phyloP scores from a whole-genome alignment of 2,797 vertebrate species.

The Peromyscus melanophrys region DNA sequence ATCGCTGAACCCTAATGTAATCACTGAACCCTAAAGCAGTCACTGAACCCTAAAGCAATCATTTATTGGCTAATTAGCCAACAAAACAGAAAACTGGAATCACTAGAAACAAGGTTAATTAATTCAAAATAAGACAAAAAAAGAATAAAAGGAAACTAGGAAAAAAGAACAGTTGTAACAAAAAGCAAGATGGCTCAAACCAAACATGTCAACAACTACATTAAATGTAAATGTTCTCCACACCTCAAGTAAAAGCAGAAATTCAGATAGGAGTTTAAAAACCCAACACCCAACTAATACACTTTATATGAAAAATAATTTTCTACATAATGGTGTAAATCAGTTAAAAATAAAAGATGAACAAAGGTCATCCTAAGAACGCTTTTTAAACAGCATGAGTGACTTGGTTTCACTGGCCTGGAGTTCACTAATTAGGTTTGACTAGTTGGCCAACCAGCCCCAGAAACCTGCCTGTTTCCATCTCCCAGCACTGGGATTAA shows the following conservation, averaged over 20 bases:
- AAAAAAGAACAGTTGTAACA: background rate
- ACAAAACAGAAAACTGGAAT: constrained; percentile 12
- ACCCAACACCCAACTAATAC: background rate
- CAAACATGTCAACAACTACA: background rate
- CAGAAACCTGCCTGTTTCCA: background rate
- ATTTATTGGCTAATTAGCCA: background rate
- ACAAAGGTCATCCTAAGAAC: background rate
- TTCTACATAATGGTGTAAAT: background rate
- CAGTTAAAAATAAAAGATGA: background rate
- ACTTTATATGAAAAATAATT: background rate
- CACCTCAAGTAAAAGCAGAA: background rate
- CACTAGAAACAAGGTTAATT: background rate
- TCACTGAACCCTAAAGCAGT: background rate
- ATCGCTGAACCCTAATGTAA: no score
- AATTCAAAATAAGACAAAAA: background rate
- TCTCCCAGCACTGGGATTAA: background rate
- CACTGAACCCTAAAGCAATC: background rate
- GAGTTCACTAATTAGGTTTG: background rate
- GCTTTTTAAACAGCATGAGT: background rate
- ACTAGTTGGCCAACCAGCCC: background rate
- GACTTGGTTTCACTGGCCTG: background rate
- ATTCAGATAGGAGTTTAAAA: background rate
- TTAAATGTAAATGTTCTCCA: background rate
- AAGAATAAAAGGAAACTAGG: background rate
- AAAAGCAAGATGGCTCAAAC: background rate